Evolutionary conservation across 2,888 invertebrate species (phyloP), one percentile per base, ranked within the genome.

Genomic region (Dryadula phaetusa): DNA sequence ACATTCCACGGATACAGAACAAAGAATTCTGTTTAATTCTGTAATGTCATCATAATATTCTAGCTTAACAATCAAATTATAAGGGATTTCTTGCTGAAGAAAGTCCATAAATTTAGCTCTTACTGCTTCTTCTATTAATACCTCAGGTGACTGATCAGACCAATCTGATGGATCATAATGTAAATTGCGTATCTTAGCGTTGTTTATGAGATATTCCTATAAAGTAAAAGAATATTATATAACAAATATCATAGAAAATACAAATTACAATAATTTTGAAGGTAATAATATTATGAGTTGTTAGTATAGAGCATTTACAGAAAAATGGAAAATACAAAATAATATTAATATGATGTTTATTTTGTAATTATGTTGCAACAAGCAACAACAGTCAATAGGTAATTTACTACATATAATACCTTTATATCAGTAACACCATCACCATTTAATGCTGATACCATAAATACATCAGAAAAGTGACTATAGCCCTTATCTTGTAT

Each of bases 61-160:
- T 16, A 98, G 80, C 58, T 91, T 79, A 7, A 95, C 92, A 69
- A 93, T 89, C 3, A 98, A 81, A 46, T 85, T 92, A 80, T 99
- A 99, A 0, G 99, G 99, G 49, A 99, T 94, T 90, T 99, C 98
- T 74, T 97, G 94, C 0, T 96, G 95, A 49, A 99, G 87, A 79
- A 95, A 94, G 80, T 99, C 97, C 68, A 99, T 84, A 46, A 99
- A 93, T 75, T 96, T 96, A 1, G 98, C 97, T 76, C 96, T 94
- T 0, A 99, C 96, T 65, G 96, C 95, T 74, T 95, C 94, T 61
- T 94, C 90, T 68, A 97, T 95, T 25, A 98, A 83, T 7, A 93
- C 88, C 76, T 95, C 94, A 0, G 96, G 94, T 16, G 93, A 87
- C 79, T 97, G 96, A 83, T 98, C 96, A 0, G 98, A 96, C 82